Base-by-base conservation (phyloP, 2,113 vertebrate species). In the Lagopus leucura region DNA sequence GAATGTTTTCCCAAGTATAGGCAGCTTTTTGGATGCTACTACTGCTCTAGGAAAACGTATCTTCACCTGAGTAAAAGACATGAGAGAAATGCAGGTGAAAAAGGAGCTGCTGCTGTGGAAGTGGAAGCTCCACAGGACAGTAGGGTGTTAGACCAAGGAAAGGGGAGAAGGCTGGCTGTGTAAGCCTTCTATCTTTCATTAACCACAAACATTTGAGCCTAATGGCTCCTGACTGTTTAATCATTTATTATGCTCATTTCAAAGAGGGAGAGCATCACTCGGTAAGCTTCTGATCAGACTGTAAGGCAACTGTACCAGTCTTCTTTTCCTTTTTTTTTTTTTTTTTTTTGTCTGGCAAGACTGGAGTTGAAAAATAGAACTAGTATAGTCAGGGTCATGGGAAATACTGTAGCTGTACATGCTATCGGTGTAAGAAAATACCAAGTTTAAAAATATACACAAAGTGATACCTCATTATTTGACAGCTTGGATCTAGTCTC, bases 301-400 rank as follows among this genome's bases (percentile, higher is more conserved):
- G 14, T 43, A 87, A 84, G 48, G 3, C 9, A 69, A 13, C 5
- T 27, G 60, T 4, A 5, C 20, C 11, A 4, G 11, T 70, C 0
- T 5, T 42, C 6, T 48, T n/a, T 66, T 8, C 60, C 1, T 7
- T n/a, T 20, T 20, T 19, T 2, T 25, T 36, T 6, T 4, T 8
- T 3, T 4, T 8, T 27, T 4, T 8, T 57, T n/a, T 52, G 3
- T 5, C 10, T 5, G 13, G 19, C 45, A 65, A 58, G 50, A 40
- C 40, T 7, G 2, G 52, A 1, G 4, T 63, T 72, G 43, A 79
- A 47, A 89, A 90, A 27, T 32, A 76, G n/a, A 42, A 40, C 16
- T 45, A 10, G 10, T 25, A 12, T 72, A 75, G 48, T 58, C 50
- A 71, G 34, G 13, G 28, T 64, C 2, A 0, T 77, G 27, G 50